These are phyloP conservation scores for Drosophila nigromelanica DNA, from an alignment of 1,140 invertebrate genomes.

Conservation along the genomic window DNA sequence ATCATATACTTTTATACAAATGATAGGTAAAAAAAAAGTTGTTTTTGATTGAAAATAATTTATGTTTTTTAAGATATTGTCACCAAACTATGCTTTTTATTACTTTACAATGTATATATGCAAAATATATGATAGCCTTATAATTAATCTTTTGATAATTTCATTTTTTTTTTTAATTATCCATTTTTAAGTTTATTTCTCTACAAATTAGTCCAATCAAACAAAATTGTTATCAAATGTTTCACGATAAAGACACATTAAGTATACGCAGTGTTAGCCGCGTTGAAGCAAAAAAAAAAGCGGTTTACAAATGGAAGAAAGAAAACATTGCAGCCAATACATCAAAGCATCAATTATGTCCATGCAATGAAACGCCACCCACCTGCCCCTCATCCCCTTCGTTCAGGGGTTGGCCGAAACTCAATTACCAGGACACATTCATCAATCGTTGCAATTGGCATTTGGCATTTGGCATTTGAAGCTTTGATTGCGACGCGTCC, in stretches of 20 bases:
- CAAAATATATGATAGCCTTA: too few species aligned
- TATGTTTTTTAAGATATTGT: too few species aligned
- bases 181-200: too few species aligned
- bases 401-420: conserved; percentile 5
- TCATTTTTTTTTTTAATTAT: too few species aligned
- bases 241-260: conserved; percentile 5
- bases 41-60: too few species aligned
- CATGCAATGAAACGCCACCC: not conserved
- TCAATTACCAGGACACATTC: conserved; percentile 41
- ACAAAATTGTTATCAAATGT: conserved; percentile 3
- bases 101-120: too few species aligned
- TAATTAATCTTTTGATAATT: too few species aligned
- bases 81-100: too few species aligned
- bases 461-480: conserved; percentile 8
- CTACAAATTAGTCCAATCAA: conserved; percentile 1
- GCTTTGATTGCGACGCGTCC: not conserved
- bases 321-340: conserved; percentile 10
- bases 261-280: conserved; percentile 19
- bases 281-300: conserved; percentile 2
- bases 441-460: conserved; percentile 37
- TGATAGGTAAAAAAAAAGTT: too few species aligned
- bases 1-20: too few species aligned
- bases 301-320: conserved; percentile 8
- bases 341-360: conserved; percentile 32
- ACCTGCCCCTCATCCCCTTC: not conserved